Base-by-base conservation (phyloP, 2,888 invertebrate species). In the Fissipunctia ypsillon region DNA sequence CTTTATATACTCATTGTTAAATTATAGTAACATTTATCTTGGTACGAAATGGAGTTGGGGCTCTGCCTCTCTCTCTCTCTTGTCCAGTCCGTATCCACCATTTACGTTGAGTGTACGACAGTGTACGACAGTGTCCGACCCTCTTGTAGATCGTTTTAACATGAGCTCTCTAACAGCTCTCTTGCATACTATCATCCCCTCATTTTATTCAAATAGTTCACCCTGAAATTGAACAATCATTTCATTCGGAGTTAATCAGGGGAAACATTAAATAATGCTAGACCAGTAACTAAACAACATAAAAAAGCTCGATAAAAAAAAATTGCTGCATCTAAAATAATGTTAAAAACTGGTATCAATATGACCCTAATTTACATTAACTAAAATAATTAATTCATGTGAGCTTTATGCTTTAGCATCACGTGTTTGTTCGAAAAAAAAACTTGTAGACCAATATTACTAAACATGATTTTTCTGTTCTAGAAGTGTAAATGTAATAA, bases 301-400 rank as follows among this genome's bases (percentile, higher is more conserved):
- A 12, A 31, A 9, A 31, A 43, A 57, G 3, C 9, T 66, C 3
- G 48, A 38, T 52, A n/a, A 14, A 52, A 43, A 31, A 31, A 31
- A 66, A n/a, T 7, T 41, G 16, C 41, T 69, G 31, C 41, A 19
- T 38, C 31, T 43, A n/a, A 35, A 43, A 38, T 71, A 28, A 28
- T 28, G 16, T 54, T 48, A n/a, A 48, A 71, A 71, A 71, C 71
- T 48, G n/a, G 48, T 67, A 25, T 52, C 2, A 19, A 6, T 56
- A 1, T 68, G 25, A 38, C 19, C 2, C 10, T n/a, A 41, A 57
- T 72, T 70, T 57, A 70, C 31, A 72, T 69, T 71, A 41, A 69
- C n/a, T 31, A 69, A 71, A 63, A 50, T 64, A 6, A 38, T 38
- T 4, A 14, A 41, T 38, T 72, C 41, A 48, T 41, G 14, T 41